phyloP scores from a whole-genome alignment of 2,113 vertebrate species.

The Archocentrus centrarchus region DNA sequence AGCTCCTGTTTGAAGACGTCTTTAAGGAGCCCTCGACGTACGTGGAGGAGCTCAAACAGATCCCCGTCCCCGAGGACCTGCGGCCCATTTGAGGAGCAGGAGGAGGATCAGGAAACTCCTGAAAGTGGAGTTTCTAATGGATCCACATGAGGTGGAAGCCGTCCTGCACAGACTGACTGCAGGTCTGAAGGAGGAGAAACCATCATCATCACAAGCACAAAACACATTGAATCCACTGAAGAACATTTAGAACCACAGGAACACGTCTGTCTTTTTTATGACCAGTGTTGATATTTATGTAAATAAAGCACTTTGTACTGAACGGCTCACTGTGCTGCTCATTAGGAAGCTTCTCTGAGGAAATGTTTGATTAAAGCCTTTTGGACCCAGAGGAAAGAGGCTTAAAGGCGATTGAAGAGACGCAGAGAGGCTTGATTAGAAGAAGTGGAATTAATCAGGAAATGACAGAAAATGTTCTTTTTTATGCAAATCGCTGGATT shows the following conservation, averaged over 20 bases:
- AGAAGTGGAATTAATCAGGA: too few relatives aligned
- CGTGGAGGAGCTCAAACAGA: neutral
- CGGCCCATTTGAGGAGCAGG: neutral
- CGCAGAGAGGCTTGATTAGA: too few relatives aligned
- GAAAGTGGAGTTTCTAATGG: neutral
- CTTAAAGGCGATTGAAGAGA: too few relatives aligned
- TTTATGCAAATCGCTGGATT: too few relatives aligned
- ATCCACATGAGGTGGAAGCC: neutral
- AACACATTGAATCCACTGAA: neutral
- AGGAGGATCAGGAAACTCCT: neutral
- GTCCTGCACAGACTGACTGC: too few relatives aligned
- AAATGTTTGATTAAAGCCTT: too few relatives aligned
- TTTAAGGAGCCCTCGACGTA: conserved; percentile 6
- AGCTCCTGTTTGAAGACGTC: neutral
- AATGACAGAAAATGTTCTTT: too few relatives aligned
- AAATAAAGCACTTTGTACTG: neutral
- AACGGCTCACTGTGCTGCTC: neutral
- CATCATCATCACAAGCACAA: neutral
- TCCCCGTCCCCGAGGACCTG: neutral
- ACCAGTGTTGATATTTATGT: neutral
- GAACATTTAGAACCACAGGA: neutral
- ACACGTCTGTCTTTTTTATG: neutral
- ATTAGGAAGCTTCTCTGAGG: neutral
- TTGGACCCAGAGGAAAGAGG: too few relatives aligned
- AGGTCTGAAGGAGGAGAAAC: neutral